These are phyloP conservation scores for Bostrychus sinensis DNA, from an alignment of 2,113 vertebrate species.

Conservation along the genomic window DNA sequence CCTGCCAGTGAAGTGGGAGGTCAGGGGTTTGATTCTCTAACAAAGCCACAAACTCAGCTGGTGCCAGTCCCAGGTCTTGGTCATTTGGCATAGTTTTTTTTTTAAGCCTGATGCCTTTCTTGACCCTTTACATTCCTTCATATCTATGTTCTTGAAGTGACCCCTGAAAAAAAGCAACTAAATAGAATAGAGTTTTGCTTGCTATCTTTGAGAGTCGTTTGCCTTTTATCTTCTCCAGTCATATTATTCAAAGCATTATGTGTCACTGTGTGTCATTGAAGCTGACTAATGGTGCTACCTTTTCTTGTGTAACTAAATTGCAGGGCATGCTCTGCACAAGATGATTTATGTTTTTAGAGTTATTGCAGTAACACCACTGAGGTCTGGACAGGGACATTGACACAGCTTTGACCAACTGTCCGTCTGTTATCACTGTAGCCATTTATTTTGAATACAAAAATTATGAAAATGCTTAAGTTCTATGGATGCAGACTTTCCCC, in stretches of 20 bases:
- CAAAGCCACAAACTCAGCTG: no score
- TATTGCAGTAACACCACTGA: slow-evolving; percentile 25
- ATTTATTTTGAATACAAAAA: slow-evolving; percentile 18
- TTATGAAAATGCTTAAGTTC: slow-evolving; percentile 52
- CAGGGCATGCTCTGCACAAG: slow-evolving; percentile 42
- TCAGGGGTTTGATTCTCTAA: no score
- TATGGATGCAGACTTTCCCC: slow-evolving; percentile 63
- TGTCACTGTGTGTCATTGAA: slow-evolving; percentile 50
- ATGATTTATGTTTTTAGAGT: slow-evolving; percentile 53
- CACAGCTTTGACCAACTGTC: neutral
- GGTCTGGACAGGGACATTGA: neutral
- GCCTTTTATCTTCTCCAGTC: slow-evolving; percentile 5
- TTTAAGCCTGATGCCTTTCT: no score
- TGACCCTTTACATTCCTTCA: no score
- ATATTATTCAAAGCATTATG: slow-evolving; percentile 28
- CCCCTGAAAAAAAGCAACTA: no score
- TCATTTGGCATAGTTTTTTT: no score
- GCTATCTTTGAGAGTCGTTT: neutral
- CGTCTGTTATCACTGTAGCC: slow-evolving; percentile 26
- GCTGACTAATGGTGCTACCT: slow-evolving; percentile 63
- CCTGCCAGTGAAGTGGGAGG: no score
- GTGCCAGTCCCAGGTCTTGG: no score
- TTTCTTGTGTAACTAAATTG: slow-evolving; percentile 63
- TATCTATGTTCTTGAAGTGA: no score
- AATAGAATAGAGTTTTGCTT: no score